These are phyloP conservation scores for Eretmochelys imbricata DNA, from an alignment of 2,113 vertebrate genomes.

Conservation along the genomic window DNA sequence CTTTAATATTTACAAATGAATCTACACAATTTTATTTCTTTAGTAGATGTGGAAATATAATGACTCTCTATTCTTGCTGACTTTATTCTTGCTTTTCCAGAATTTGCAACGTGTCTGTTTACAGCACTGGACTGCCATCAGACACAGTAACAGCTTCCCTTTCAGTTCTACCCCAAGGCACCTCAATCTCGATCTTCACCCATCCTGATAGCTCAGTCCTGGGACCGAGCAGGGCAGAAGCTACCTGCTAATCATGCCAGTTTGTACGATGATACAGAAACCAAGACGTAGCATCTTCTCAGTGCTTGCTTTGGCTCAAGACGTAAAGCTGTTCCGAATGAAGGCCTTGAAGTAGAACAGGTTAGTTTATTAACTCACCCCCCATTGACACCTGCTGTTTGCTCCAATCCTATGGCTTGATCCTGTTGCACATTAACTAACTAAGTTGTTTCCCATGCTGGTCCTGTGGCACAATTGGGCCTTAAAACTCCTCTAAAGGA, in stretches of 20 bases:
- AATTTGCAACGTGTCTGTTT: background rate
- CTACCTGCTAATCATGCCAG: background rate
- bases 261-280: background rate
- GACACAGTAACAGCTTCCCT: background rate
- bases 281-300: background rate
- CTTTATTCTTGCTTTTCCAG: background rate
- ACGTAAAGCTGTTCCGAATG: background rate
- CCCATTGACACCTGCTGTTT: background rate
- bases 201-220: background rate
- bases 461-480: background rate
- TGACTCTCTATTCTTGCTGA: background rate
- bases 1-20: background rate
- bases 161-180: background rate
- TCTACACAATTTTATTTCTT: background rate
- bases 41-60: background rate
- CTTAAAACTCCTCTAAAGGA: background rate
- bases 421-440: background rate
- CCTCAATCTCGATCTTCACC: background rate
- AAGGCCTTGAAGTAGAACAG: background rate
- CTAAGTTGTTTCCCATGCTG: background rate
- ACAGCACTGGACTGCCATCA: accelerated
- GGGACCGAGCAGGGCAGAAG: background rate
- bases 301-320: background rate
- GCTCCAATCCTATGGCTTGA: background rate
- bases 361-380: background rate